phyloP scores from a whole-genome alignment of 2,113 vertebrate species.

The Caretta caretta region DNA sequence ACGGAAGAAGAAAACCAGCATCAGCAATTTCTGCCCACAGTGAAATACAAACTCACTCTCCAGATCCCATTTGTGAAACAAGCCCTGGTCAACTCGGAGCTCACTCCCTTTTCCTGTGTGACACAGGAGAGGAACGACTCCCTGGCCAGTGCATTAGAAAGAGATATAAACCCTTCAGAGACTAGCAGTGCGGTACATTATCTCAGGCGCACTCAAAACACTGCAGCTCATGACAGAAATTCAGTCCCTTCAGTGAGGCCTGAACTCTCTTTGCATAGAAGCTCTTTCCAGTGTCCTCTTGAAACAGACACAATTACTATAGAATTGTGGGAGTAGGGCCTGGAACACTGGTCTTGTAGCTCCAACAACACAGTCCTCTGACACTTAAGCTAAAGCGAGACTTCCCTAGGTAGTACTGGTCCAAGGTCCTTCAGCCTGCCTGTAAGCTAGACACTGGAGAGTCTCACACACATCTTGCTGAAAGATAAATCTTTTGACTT shows the following conservation, averaged over 20 bases:
- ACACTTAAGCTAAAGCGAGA: background rate
- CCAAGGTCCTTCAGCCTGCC: background rate
- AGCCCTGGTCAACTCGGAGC: background rate
- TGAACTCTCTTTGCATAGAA: background rate
- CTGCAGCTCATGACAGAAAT: background rate
- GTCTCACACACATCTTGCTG: background rate
- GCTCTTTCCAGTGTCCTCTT: background rate
- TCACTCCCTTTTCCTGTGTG: background rate
- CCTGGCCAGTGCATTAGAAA: background rate
- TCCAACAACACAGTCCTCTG: background rate
- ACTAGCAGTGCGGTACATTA: background rate
- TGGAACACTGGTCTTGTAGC: background rate
- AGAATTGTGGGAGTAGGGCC: background rate
- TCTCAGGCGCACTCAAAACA: background rate
- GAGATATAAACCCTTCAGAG: background rate
- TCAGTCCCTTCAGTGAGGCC: background rate
- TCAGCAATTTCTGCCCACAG: background rate
- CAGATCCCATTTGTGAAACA: background rate
- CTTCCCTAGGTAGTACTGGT: background rate
- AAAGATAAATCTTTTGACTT: background rate
- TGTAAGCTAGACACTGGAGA: background rate
- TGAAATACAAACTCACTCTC: conserved; percentile 17
- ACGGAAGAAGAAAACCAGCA: background rate
- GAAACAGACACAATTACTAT: background rate
- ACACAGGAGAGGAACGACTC: background rate